A percentile compares a stretch with the other conserved stretches of the same genome.
These are phyloP conservation scores for Zootermopsis nevadensis DNA, from an alignment of 2,888 invertebrate genomes.

Conservation along the genomic window DNA sequence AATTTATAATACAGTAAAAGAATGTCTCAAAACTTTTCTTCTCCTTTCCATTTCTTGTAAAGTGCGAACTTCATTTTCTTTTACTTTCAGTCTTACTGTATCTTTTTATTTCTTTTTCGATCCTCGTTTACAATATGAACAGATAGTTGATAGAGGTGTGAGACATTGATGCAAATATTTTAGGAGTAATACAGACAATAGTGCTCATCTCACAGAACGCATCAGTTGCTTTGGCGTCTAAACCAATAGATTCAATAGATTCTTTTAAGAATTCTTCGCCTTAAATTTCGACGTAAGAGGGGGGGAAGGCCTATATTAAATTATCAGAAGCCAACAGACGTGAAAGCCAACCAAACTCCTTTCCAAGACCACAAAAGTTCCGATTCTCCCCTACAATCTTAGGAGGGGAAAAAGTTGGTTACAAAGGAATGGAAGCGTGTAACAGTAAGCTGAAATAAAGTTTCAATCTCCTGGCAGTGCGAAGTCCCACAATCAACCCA, in stretches of 20 bases:
- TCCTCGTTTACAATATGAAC: slow-evolving; percentile 14
- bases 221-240: not conserved
- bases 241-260: not conserved
- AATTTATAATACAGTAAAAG: slow-evolving; percentile 14
- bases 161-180: slow-evolving; percentile 7
- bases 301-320: not conserved
- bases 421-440: not conserved
- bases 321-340: not conserved
- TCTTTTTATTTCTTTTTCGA: slow-evolving; percentile 18
- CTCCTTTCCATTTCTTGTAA: slow-evolving; percentile 17
- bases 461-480: not conserved
- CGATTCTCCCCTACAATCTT: not conserved
- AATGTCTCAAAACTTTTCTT: slow-evolving; percentile 1
- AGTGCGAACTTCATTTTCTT: slow-evolving; percentile 40
- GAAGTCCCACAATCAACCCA: not conserved
- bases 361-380: not conserved
- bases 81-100: not conserved
- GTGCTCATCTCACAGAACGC: not conserved
- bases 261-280: not conserved
- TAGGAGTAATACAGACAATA: not conserved
- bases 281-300: not conserved
- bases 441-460: not conserved
- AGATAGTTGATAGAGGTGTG: not conserved
- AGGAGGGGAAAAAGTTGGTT: not conserved
- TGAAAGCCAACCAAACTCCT: not conserved